These are phyloP conservation scores for Phyto melanocephala DNA, from an alignment of 2,888 invertebrate genomes.

Conservation along the genomic window DNA sequence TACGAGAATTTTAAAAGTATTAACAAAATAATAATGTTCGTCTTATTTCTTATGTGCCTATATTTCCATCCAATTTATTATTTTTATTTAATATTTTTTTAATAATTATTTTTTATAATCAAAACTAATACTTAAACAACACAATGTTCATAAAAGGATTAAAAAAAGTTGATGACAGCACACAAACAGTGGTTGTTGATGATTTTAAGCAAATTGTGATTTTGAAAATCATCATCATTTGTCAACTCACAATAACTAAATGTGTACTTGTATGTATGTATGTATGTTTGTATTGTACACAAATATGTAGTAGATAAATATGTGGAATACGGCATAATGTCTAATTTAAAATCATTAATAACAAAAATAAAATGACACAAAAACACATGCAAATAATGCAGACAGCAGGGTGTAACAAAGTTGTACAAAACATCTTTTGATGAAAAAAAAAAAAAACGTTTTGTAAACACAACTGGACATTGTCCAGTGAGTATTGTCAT, in stretches of 20 bases:
- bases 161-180: neutral
- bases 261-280: too few species aligned
- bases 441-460: neutral
- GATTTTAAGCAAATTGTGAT: neutral
- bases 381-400: neutral
- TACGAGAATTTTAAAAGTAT: too few species aligned
- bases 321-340: neutral
- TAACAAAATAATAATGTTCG: too few species aligned
- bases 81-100: too few species aligned
- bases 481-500: neutral
- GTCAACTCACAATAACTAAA: neutral
- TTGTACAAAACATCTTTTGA: constrained; percentile 16
- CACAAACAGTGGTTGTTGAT: neutral
- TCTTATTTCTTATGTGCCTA: too few species aligned
- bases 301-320: too few species aligned
- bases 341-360: neutral
- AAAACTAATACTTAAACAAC: too few species aligned
- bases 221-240: constrained; percentile 10
- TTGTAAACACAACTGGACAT: constrained; percentile 25
- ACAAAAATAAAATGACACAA: constrained; percentile 1
- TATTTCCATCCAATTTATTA: too few species aligned
- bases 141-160: too few species aligned
- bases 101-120: too few species aligned
- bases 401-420: neutral
- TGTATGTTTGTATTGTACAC: too few species aligned